Percentiles rank a stretch among this genome's conserved stretches.
Conservation (phyloP, 2,888 invertebrate genomes). For the Xanthia togata region DNA sequence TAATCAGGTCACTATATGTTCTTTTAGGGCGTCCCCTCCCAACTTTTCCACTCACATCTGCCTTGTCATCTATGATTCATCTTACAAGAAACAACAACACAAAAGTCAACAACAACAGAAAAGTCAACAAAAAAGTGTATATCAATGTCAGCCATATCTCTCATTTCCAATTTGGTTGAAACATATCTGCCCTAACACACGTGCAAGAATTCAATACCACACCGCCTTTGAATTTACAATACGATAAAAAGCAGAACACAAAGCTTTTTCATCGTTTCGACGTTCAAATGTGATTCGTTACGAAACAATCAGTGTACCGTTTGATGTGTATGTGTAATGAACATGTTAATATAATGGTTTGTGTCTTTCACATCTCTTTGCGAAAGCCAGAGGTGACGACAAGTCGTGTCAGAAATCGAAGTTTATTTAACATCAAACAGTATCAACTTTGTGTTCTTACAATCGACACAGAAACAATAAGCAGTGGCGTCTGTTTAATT, state of each 20-base stretch:
- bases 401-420: slow-evolving; percentile 10
- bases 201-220: slow-evolving; percentile 4
- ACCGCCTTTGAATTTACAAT: slow-evolving; percentile 15
- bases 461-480: slow-evolving; percentile 41
- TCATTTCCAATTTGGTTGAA: slow-evolving; percentile 24
- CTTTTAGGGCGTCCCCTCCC: background rate
- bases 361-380: slow-evolving; percentile 25
- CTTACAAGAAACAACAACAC: background rate
- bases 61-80: background rate
- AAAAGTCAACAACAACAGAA: background rate
- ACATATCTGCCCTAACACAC: background rate
- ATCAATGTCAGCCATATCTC: background rate
- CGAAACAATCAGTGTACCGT: slow-evolving; percentile 24
- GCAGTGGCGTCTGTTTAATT: slow-evolving; percentile 37
- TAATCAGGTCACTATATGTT: background rate
- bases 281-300: slow-evolving; percentile 24
- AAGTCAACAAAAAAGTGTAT: background rate
- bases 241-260: slow-evolving; percentile 27
- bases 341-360: slow-evolving; percentile 54
- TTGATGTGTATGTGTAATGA: slow-evolving; percentile 45
- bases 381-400: slow-evolving; percentile 36
- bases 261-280: slow-evolving; percentile 24
- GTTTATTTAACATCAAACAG: slow-evolving; percentile 25
- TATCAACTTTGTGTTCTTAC: slow-evolving; percentile 18
- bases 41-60: too few relatives aligned